These are phyloP conservation scores for Mionectes olivaceus DNA, from an alignment of 2,797 vertebrate species.

Conservation along the genomic window DNA sequence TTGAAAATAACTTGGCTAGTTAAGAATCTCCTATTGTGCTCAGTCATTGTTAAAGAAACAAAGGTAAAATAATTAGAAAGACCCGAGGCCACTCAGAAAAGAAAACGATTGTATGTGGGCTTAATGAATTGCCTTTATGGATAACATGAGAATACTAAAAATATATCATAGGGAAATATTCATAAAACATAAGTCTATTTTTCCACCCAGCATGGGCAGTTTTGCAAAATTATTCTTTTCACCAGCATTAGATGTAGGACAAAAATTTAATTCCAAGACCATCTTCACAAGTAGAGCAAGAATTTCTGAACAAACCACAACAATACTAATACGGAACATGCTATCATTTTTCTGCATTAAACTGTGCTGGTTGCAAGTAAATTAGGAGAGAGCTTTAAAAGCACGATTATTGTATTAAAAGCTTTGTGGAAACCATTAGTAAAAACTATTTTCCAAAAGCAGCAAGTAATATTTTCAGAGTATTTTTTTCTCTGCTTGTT, in stretches of 20 bases:
- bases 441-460: slow-evolving; percentile 47
- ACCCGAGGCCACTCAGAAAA: neutral
- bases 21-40: neutral
- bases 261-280: slow-evolving; percentile 3
- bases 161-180: neutral
- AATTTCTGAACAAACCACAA: slow-evolving; percentile 1
- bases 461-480: slow-evolving; percentile 25
- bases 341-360: slow-evolving; percentile 43
- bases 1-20: neutral
- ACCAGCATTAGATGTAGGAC: neutral
- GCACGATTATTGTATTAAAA: slow-evolving; percentile 48
- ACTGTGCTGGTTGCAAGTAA: neutral
- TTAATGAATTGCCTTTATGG: neutral
- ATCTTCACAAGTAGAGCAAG: neutral
- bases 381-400: slow-evolving; percentile 48
- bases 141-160: neutral
- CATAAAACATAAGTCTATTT: neutral
- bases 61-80: neutral
- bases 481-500: neutral
- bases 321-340: neutral
- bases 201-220: neutral
- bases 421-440: slow-evolving; percentile 35
- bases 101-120: neutral
- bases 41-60: neutral
- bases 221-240: neutral